phyloP scores from a whole-genome alignment of 37 sponge, comb jelly and placozoan genomes.

The Spongilla lacustris region DNA sequence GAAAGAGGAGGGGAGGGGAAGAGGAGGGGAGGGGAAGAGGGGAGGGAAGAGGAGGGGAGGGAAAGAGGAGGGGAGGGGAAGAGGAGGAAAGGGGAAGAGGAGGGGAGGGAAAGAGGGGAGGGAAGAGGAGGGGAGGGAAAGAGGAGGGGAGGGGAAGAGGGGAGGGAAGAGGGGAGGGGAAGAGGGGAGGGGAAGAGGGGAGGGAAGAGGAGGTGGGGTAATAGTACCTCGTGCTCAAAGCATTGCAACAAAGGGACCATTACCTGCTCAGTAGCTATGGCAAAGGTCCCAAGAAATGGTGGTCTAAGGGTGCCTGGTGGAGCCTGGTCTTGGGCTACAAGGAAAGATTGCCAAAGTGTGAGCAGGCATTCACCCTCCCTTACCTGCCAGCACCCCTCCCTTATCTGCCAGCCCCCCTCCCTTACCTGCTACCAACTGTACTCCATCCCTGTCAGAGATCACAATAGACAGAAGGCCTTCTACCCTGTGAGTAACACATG shows the following conservation, averaged over 20 bases:
- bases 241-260: background rate
- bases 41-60: too few relatives aligned
- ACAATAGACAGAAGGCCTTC: slow-evolving; percentile 71
- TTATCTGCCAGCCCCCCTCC: background rate
- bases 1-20: background rate
- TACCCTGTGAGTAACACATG: slow-evolving; percentile 36
- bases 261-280: slow-evolving; percentile 82
- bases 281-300: slow-evolving; percentile 71
- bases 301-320: slow-evolving; percentile 59
- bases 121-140: too few relatives aligned
- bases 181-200: background rate
- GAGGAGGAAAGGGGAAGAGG: background rate
- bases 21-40: background rate
- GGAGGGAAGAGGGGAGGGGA: background rate
- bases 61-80: background rate
- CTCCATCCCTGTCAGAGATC: slow-evolving; percentile 83
- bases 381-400: background rate
- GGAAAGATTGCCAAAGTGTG: background rate
- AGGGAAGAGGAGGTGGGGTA: too few relatives aligned
- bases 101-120: background rate
- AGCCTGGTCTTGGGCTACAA: slow-evolving; percentile 9
- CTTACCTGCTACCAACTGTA: slow-evolving; percentile 73
- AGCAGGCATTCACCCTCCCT: background rate
- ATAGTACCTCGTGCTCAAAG: too few relatives aligned
- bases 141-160: background rate